Conservation (phyloP, 2,113 vertebrate species). For the Tenebrosternarchus preto region DNA sequence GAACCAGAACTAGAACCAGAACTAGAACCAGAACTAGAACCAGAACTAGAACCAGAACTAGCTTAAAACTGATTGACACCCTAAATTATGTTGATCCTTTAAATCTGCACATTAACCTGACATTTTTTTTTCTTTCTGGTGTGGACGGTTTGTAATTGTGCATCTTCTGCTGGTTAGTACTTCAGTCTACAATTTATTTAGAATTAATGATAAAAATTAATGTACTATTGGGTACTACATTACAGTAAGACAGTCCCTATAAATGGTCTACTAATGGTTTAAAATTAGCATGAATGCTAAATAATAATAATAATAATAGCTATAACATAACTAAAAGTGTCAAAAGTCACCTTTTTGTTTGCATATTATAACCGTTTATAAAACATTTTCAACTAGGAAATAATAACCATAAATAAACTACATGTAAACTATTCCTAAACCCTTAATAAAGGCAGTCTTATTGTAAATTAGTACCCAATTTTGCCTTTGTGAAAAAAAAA, state of each 20-base stretch:
- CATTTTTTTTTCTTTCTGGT: background rate
- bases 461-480: no score
- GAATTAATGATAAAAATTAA: conserved; percentile 8
- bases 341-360: no score
- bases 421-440: no score
- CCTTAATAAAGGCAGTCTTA: no score
- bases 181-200: background rate
- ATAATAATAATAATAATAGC: no score
- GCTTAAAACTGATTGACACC: conserved; percentile 49
- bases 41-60: conserved; percentile 34
- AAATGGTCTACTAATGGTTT: no score
- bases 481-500: background rate
- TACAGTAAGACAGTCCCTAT: no score
- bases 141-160: conserved; percentile 24
- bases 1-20: conserved; percentile 35
- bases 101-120: conserved; percentile 12
- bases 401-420: no score
- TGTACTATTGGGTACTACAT: no score
- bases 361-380: no score
- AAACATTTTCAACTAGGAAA: no score
- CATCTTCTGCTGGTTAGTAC: conserved; percentile 20
- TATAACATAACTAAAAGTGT: no score
- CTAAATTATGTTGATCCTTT: conserved; percentile 24
- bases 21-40: conserved; percentile 36
- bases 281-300: background rate